phyloP scores from a whole-genome alignment of 2,888 invertebrate genomes.

The Drosophila silvestris region DNA sequence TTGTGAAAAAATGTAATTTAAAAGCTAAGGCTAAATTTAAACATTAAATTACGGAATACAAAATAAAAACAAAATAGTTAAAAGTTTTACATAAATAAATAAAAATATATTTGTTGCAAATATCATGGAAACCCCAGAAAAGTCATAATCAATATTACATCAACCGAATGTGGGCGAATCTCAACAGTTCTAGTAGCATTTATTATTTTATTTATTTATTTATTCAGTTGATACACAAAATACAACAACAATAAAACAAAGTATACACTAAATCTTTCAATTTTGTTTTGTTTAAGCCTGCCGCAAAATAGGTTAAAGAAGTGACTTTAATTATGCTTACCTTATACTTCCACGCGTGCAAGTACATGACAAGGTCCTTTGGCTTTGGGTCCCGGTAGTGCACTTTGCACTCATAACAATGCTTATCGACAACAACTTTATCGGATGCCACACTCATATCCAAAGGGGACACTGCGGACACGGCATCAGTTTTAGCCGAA shows the following conservation, averaged over 20 bases:
- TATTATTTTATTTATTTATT: too few species aligned
- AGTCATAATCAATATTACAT: too few species aligned
- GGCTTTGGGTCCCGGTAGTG: slow-evolving; percentile 96
- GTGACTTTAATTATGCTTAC: slow-evolving; percentile 84
- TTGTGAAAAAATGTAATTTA: neutral
- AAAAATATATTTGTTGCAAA: neutral
- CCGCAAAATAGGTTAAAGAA: neutral
- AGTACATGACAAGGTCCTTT: slow-evolving; percentile 96
- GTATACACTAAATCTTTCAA: neutral
- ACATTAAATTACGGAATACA: neutral
- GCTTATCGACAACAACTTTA: slow-evolving; percentile 92
- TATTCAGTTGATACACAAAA: neutral
- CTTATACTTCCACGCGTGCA: slow-evolving; percentile 97
- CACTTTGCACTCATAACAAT: slow-evolving; percentile 97
- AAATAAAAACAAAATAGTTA: neutral
- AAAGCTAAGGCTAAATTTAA: neutral
- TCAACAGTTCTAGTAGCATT: neutral
- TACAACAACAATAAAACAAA: neutral
- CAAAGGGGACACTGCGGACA: slow-evolving; percentile 8
- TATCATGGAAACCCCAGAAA: neutral
- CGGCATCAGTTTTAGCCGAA: slow-evolving; percentile 33
- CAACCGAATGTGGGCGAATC: too few species aligned
- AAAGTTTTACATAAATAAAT: neutral
- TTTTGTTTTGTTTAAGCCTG: neutral
- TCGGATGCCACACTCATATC: slow-evolving; percentile 85